These are phyloP conservation scores for Orthonevra nobilis DNA, from an alignment of 2,888 invertebrate genomes.

Conservation along the genomic window DNA sequence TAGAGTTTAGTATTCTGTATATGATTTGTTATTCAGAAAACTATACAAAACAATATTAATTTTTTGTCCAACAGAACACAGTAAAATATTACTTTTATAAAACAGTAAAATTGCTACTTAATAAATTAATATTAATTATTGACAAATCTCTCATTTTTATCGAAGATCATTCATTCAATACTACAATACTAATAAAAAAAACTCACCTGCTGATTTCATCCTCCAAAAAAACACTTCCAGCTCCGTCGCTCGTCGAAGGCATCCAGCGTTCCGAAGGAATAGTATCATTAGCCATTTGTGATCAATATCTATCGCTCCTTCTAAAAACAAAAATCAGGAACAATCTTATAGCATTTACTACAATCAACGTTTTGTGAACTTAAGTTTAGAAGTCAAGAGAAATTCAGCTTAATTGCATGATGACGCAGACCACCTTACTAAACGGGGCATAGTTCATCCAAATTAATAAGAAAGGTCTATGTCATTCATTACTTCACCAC, in stretches of 20 bases:
- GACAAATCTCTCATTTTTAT: no score
- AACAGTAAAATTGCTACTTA: no score
- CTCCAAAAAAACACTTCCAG: constrained; percentile 7
- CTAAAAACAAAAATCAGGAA: constrained; percentile 8
- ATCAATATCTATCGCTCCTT: constrained; percentile 39
- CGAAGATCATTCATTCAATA: no score
- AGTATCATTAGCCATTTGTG: constrained; percentile 4
- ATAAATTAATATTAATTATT: no score
- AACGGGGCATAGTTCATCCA: constrained; percentile 46
- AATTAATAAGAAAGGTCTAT: constrained; percentile 45
- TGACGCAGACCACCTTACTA: constrained; percentile 20
- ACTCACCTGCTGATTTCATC: constrained; percentile 62
- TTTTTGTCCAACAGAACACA: no score
- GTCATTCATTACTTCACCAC: constrained; percentile 29
- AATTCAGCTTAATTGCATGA: neutral
- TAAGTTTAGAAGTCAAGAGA: neutral
- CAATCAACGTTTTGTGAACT: no score
- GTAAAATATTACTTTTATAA: no score
- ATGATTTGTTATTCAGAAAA: no score
- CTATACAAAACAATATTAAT: no score
- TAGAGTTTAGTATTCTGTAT: no score
- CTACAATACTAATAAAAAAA: neutral
- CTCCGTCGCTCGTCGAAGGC: constrained; percentile 39
- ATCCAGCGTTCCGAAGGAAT: constrained; percentile 29
- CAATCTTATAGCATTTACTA: neutral